Percentiles rank a stretch among this genome's conserved stretches.
Conservation (phyloP, 1,140 invertebrate genomes). For the Drosophila virilis region DNA sequence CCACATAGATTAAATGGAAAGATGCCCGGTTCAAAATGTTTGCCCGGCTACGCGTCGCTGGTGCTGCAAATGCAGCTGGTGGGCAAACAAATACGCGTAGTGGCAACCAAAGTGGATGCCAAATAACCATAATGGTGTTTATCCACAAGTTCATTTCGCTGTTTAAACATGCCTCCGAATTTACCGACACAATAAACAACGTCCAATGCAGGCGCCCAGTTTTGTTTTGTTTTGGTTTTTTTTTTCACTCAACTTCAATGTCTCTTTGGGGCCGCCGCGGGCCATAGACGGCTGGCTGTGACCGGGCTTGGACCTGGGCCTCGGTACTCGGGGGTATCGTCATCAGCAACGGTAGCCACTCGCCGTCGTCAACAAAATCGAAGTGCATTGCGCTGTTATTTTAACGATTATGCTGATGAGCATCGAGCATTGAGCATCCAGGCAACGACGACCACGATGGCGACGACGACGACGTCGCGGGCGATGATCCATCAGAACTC, state of each 20-base stretch:
- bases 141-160: conserved; percentile 83
- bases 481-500: conserved; percentile 79
- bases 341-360: conserved; percentile 70
- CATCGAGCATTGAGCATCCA: conserved; percentile 20
- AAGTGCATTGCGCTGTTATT: conserved; percentile 83
- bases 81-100: conserved; percentile 53
- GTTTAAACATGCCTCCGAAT: conserved; percentile 83
- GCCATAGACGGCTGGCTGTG: conserved; percentile 53
- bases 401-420: conserved; percentile 83
- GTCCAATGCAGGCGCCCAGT: conserved; percentile 52
- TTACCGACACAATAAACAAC: conserved; percentile 80
- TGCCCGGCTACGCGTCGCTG: conserved; percentile 18
- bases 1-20: conserved; percentile 37
- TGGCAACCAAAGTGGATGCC: conserved; percentile 74
- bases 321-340: conserved; percentile 18
- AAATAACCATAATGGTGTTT: conserved; percentile 83
- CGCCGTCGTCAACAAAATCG: conserved; percentile 58
- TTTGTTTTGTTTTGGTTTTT: conserved; percentile 33
- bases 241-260: conserved; percentile 25
- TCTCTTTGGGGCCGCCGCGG: conserved; percentile 45
- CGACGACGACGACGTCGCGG: conserved; percentile 50
- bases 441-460: background rate
- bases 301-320: conserved; percentile 9
- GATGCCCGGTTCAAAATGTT: conserved; percentile 44
- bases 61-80: conserved; percentile 18